Conservation (phyloP, 1,140 invertebrate genomes). For the Drosophila pallidifrons region DNA sequence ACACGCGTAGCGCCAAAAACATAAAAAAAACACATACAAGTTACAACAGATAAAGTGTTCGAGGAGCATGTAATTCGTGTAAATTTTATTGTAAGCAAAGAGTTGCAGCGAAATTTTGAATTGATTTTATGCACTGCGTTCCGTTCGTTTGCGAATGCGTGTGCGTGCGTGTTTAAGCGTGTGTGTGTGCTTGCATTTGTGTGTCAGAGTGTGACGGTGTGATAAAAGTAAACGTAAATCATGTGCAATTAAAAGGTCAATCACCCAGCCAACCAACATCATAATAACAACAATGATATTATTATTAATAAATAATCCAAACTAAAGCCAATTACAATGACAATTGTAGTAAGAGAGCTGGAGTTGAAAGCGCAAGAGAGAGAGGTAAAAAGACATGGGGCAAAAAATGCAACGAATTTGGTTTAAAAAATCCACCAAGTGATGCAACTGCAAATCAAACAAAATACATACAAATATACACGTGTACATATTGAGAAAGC, state of each 20-base stretch:
- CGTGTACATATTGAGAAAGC: conserved; percentile 34
- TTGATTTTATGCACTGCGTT: conserved; percentile 27
- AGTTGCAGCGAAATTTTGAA: conserved; percentile 13
- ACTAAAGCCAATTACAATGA: conserved; percentile 18
- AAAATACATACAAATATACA: conserved; percentile 22
- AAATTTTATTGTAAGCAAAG: conserved; percentile 14
- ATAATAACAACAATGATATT: conserved; percentile 30
- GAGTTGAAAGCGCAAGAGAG: conserved; percentile 17
- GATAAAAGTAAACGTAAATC: conserved; percentile 47
- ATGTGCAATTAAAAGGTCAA: conserved; percentile 60
- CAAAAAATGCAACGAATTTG: conserved; percentile 30
- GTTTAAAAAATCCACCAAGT: conserved; percentile 36
- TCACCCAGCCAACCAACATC: conserved; percentile 37
- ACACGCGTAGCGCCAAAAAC: background rate
- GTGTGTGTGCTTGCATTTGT: conserved; percentile 20
- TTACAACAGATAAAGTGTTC: background rate
- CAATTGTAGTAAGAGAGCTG: background rate
- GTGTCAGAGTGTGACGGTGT: conserved; percentile 29
- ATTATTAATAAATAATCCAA: conserved; percentile 24
- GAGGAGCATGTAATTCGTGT: conserved; percentile 5
- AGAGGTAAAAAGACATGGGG: conserved; percentile 31
- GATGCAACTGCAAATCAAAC: conserved; percentile 49
- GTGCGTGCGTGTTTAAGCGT: background rate
- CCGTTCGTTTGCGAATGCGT: background rate
- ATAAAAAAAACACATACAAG: background rate